Percentiles rank a stretch among this genome's conserved stretches.
phyloP scores from a whole-genome alignment of 64 coral and sea anemone genomes.

The Montipora sp. region DNA sequence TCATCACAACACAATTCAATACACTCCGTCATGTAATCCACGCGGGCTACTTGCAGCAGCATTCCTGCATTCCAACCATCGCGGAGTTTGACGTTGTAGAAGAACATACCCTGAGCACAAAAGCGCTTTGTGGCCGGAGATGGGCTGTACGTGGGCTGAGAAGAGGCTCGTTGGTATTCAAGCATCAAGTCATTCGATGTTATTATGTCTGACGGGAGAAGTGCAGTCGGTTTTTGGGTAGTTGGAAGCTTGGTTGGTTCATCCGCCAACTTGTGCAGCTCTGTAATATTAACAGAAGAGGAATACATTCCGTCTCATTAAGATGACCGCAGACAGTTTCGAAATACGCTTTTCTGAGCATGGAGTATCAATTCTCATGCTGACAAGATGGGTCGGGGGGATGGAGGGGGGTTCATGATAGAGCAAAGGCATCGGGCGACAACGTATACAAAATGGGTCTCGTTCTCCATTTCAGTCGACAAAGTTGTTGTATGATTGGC shows the following conservation, averaged over 20 bases:
- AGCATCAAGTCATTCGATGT: conserved; percentile 46
- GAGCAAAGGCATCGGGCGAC: too few relatives aligned
- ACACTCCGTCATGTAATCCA: conserved; percentile 76
- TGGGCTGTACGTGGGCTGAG: neutral
- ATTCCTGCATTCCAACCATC: conserved; percentile 81
- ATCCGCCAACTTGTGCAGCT: conserved; percentile 49
- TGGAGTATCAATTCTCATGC: too few relatives aligned
- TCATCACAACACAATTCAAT: conserved; percentile 75
- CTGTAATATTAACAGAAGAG: conserved; percentile 3
- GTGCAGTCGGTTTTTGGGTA: neutral
- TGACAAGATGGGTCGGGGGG: too few relatives aligned
- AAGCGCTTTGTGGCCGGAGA: conserved; percentile 21
- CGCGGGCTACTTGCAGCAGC: conserved; percentile 42
- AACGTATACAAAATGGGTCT: too few relatives aligned
- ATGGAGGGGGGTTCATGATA: too few relatives aligned
- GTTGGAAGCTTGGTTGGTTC: conserved; percentile 22
- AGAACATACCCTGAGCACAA: conserved; percentile 88
- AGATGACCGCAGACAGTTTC: too few relatives aligned
- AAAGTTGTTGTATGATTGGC: too few relatives aligned
- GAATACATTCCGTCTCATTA: neutral
- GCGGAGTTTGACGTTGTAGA: conserved; percentile 82
- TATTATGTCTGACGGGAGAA: conserved; percentile 1
- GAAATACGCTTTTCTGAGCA: too few relatives aligned
- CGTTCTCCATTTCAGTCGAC: too few relatives aligned
- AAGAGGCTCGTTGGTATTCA: conserved; percentile 34